These are phyloP conservation scores for Myopa tessellatipennis DNA, from an alignment of 2,888 invertebrate species.

Conservation along the genomic window DNA sequence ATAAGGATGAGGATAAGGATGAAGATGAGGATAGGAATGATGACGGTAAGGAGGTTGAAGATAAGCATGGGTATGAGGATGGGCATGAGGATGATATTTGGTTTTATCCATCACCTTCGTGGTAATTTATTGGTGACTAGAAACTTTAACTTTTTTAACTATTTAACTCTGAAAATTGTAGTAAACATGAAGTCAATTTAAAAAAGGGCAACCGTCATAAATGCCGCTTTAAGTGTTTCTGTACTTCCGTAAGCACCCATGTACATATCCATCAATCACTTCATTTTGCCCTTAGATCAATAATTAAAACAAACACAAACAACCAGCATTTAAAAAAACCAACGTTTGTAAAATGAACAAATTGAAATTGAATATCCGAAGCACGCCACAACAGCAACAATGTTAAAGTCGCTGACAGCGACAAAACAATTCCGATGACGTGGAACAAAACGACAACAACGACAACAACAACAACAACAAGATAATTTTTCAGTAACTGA, in stretches of 20 bases:
- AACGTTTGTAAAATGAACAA: slow-evolving; percentile 1
- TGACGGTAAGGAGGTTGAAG: not conserved
- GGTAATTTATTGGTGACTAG: no score
- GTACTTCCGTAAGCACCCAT: no score
- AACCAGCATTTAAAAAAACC: not conserved
- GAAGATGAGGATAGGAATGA: not conserved
- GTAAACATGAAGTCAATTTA: no score
- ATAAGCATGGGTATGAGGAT: no score
- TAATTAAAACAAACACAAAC: not conserved
- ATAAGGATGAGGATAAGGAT: not conserved
- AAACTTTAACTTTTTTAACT: no score
- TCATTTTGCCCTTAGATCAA: no score
- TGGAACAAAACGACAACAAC: slow-evolving; percentile 2
- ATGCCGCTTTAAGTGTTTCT: no score
- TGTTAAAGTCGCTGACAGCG: slow-evolving; percentile 22
- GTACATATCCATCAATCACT: no score
- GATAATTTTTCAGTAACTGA: not conserved
- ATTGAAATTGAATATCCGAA: slow-evolving; percentile 30
- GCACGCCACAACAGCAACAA: slow-evolving; percentile 4
- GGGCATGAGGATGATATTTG: no score
- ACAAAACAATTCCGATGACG: slow-evolving; percentile 1
- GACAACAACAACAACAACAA: not conserved
- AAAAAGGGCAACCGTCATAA: not conserved
- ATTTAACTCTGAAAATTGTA: no score
- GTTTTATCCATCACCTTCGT: no score